phyloP scores from a whole-genome alignment of 2,888 invertebrate genomes.

The Heliconius charithonia region DNA sequence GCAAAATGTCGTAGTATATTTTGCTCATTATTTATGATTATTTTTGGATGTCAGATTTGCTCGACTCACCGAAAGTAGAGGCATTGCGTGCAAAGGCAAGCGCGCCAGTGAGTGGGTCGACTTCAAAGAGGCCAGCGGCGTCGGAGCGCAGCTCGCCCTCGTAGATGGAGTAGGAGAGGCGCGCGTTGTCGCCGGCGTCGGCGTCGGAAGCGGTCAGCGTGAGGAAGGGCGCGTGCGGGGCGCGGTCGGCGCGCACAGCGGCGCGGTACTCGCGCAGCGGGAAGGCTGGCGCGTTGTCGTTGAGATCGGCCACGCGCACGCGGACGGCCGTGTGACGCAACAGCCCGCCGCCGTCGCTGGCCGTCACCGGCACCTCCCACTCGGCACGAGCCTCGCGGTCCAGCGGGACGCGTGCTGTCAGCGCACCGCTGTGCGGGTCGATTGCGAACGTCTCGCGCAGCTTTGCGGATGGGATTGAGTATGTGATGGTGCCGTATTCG shows the following conservation, averaged over 20 bases:
- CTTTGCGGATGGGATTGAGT: conserved; percentile 90
- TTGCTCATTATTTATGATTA: too few species aligned
- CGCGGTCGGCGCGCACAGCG: conserved; percentile 83
- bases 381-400: conserved; percentile 88
- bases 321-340: conserved; percentile 89
- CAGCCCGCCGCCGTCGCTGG: conserved; percentile 91
- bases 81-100: conserved; percentile 87
- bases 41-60: neutral
- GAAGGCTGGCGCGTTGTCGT: conserved; percentile 92
- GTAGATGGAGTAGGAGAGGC: conserved; percentile 90
- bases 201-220: conserved; percentile 86
- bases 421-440: conserved; percentile 88
- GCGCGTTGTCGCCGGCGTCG: conserved; percentile 89
- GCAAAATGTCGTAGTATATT: too few species aligned
- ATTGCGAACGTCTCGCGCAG: conserved; percentile 89
- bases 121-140: conserved; percentile 87
- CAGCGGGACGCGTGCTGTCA: conserved; percentile 87
- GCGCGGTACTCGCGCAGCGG: conserved; percentile 90
- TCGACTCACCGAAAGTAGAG: conserved; percentile 71
- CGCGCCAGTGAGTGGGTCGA: conserved; percentile 90
- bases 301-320: conserved; percentile 91
- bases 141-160: conserved; percentile 82
- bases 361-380: conserved; percentile 88
- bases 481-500: conserved; percentile 88
- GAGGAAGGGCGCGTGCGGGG: conserved; percentile 67